Percentiles rank a stretch among this genome's conserved stretches.
Evolutionary conservation across 2,888 invertebrate species (phyloP).

Genomic region (Lepidochrysops patricia): DNA sequence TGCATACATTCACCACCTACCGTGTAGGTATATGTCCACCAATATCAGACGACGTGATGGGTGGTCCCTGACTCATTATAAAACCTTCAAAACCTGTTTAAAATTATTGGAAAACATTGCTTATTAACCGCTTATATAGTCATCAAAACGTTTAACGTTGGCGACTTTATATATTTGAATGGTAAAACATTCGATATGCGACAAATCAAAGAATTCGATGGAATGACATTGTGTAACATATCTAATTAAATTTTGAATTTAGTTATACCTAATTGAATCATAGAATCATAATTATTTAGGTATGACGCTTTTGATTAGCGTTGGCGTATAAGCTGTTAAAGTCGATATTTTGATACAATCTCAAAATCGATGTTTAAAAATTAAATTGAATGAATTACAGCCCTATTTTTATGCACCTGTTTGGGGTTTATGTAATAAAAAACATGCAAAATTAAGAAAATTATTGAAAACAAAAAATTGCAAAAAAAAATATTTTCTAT

Average conservation of each 20-base stretch:
- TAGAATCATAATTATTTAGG: too few relatives aligned
- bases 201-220: neutral
- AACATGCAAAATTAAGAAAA: too few relatives aligned
- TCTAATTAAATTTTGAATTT: neutral
- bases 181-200: neutral
- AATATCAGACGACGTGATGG: neutral
- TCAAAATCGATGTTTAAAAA: too few relatives aligned
- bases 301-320: too few relatives aligned
- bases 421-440: too few relatives aligned
- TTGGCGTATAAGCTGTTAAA: too few relatives aligned
- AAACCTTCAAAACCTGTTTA: slow-evolving; percentile 2
- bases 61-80: slow-evolving; percentile 3
- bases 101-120: neutral
- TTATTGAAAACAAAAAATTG: too few relatives aligned
- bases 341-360: too few relatives aligned
- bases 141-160: neutral
- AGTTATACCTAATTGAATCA: too few relatives aligned
- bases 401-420: too few relatives aligned
- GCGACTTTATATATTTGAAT: neutral
- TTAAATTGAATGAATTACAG: too few relatives aligned
- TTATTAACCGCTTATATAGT: neutral
- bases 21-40: neutral
- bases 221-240: neutral
- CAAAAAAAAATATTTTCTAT: too few relatives aligned
- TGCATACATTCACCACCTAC: slow-evolving; percentile 5